Percentiles rank a stretch among this genome's conserved stretches.
Conservation (phyloP, 2,888 invertebrate species). For the Andrena chrysosceles region DNA sequence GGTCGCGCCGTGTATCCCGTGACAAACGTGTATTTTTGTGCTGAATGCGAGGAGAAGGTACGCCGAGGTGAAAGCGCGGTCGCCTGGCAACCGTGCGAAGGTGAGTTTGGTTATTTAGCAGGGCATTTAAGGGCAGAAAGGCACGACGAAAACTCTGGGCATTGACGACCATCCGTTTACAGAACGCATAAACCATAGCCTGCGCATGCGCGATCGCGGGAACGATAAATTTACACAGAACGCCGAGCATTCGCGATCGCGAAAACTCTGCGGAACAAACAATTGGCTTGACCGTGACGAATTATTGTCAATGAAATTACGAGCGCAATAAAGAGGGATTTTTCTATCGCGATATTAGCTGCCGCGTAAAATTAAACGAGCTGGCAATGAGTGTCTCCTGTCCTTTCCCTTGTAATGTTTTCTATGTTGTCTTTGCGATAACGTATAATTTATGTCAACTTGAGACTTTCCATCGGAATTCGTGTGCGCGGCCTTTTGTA, state of each 20-base stretch:
- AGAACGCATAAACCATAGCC: slow-evolving; percentile 75
- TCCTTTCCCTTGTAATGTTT: neutral
- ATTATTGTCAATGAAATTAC: neutral
- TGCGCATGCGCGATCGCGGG: slow-evolving; percentile 80
- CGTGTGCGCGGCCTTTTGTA: neutral
- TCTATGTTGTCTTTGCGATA: slow-evolving; percentile 1
- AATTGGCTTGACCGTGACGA: neutral
- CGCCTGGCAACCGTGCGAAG: slow-evolving; percentile 48
- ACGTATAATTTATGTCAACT: slow-evolving; percentile 8
- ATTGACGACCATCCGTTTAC: slow-evolving; percentile 77
- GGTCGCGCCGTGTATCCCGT: slow-evolving; percentile 64
- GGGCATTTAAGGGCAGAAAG: slow-evolving; percentile 65
- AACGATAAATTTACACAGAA: slow-evolving; percentile 77
- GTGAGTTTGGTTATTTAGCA: slow-evolving; percentile 67
- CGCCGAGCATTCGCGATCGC: slow-evolving; percentile 13
- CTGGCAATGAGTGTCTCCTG: neutral
- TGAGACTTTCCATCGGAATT: neutral
- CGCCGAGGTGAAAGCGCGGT: slow-evolving; percentile 47
- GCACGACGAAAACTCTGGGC: slow-evolving; percentile 61
- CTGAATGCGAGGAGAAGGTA: slow-evolving; percentile 69
- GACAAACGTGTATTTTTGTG: slow-evolving; percentile 70
- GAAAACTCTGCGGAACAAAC: slow-evolving; percentile 21
- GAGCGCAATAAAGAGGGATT: neutral
- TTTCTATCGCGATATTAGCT: neutral
- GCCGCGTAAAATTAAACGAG: neutral